Base-by-base conservation (phyloP, 2,113 vertebrate species). In the Sceloporus tristichus region DNA sequence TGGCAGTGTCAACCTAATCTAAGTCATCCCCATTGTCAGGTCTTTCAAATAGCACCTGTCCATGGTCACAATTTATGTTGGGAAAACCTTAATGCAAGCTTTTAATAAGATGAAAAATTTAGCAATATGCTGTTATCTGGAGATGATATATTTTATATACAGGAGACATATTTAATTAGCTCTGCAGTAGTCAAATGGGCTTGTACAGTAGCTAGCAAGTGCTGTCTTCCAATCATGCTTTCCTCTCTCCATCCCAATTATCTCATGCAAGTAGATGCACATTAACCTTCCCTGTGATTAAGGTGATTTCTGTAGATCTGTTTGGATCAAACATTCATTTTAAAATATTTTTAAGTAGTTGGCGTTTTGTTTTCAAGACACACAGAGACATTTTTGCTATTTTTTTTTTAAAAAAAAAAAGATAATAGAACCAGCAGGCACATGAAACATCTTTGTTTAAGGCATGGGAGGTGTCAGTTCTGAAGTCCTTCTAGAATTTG, bases 21-120 rank as follows among this genome's bases (percentile, higher is more conserved):
- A 96, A 96, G 96, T 97, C 94, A 95, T 95, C 96, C 92, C 91
- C 95, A 96, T 96, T 97, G 96, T 96, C 95, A 95, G 94, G 91
- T 92, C 96, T 87, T 94, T 97, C 96, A 96, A 96, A 97, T 95
- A 96, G 94, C 95, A 97, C 95, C 97, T 97, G 96, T 97, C 97
- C 95, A 76, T 85, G 79, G 93, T 93, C 94, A 94, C 96, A 97
- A 97, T 97, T 97, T 97, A 97, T 97, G 96, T 96, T 94, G 91
- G 95, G 97, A 96, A 96, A 97, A 95, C 96, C 96, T 96, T 97
- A 97, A 97, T 95, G 96, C 92, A 96, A 97, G 96, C 97, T 97
- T 93, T 97, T 97, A 97, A 97, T 97, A 97, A 96, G 95, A 97
- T 97, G 97, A 97, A 97, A 96, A 96, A 97, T 96, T 97, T 97